These are phyloP conservation scores for Ahaetulla prasina DNA, from an alignment of 2,113 vertebrate genomes.

Conservation along the genomic window DNA sequence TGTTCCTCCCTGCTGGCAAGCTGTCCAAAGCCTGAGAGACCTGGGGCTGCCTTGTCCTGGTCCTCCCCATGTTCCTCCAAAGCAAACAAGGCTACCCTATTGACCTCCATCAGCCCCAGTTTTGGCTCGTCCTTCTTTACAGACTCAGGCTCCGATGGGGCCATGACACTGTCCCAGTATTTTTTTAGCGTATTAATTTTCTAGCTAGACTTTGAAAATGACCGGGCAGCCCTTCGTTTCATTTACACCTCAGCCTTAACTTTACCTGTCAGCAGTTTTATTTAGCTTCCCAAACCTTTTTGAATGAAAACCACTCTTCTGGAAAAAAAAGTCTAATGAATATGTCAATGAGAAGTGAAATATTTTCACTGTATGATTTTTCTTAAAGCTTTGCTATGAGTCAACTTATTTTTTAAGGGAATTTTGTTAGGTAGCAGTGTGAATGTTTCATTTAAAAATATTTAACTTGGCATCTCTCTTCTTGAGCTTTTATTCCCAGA, in stretches of 20 bases:
- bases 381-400: constrained; percentile 57
- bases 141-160: no score
- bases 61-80: no score
- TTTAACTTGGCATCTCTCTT: constrained; percentile 74
- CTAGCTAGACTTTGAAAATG: constrained; percentile 50
- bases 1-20: no score
- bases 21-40: no score
- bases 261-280: constrained; percentile 70
- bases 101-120: no score
- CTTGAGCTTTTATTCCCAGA: constrained; percentile 57
- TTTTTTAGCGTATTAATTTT: constrained; percentile 26
- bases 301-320: constrained; percentile 71
- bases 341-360: constrained; percentile 80
- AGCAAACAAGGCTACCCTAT: no score
- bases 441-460: constrained; percentile 73
- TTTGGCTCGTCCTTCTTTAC: no score
- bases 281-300: constrained; percentile 69
- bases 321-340: constrained; percentile 74
- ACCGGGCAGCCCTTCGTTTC: constrained; percentile 57
- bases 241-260: constrained; percentile 65
- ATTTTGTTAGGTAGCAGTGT: constrained; percentile 70
- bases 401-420: constrained; percentile 65
- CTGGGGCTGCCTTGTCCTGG: no score
- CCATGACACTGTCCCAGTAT: neutral
- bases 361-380: constrained; percentile 75